These are phyloP conservation scores for Teleiodes luculella DNA, from an alignment of 2,888 invertebrate genomes.

Conservation along the genomic window DNA sequence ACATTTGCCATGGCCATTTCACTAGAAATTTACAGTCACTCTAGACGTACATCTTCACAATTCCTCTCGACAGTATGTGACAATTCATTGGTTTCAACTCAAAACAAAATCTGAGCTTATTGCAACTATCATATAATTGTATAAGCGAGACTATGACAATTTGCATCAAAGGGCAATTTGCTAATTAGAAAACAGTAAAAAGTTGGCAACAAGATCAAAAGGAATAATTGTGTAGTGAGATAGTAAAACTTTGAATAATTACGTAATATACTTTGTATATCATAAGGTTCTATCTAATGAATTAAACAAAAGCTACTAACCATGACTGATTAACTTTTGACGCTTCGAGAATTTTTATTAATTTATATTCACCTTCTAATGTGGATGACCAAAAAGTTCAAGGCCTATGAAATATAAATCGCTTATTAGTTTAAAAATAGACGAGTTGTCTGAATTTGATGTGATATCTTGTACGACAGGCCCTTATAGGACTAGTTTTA, in stretches of 20 bases:
- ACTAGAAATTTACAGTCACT: conserved; percentile 8
- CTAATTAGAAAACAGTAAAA: background rate
- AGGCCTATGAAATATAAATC: background rate
- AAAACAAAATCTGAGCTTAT: background rate
- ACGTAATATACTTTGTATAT: too few species aligned
- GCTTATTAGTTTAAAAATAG: conserved; percentile 8
- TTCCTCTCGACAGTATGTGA: background rate
- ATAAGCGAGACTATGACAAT: too few species aligned
- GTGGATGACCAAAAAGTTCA: background rate
- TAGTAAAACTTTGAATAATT: too few species aligned
- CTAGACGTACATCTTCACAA: background rate
- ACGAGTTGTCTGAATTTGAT: background rate
- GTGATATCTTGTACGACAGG: background rate
- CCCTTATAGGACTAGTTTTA: background rate
- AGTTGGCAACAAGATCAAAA: too few species aligned
- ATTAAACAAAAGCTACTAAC: too few species aligned
- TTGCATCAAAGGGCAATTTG: too few species aligned
- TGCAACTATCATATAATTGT: too few species aligned
- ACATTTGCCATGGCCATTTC: conserved; percentile 26
- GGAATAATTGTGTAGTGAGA: too few species aligned
- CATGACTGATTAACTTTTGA: too few species aligned
- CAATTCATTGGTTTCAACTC: background rate
- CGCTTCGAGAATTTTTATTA: too few species aligned
- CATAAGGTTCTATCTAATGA: too few species aligned
- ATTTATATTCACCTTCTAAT: background rate